Conservation (phyloP, 2,113 vertebrate genomes). For the Erythrocercus mccallii region DNA sequence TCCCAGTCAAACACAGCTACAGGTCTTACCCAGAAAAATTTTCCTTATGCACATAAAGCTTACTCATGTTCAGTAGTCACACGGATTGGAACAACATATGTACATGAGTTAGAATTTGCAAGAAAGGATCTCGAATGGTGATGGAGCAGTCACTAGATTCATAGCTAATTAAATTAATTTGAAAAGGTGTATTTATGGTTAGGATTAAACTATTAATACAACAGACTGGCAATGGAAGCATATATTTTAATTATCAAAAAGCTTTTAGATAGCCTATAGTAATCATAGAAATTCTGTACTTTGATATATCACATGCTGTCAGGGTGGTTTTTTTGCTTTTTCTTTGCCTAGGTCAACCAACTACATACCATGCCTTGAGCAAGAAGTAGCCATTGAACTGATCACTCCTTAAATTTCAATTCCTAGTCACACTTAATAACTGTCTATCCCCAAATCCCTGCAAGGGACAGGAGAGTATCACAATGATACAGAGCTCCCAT, state of each 20-base stretch:
- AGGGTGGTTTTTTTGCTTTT: conserved; percentile 24
- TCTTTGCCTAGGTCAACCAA: conserved; percentile 42
- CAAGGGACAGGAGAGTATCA: conserved; percentile 26
- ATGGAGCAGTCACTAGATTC: neutral
- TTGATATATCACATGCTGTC: neutral
- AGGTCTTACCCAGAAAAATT: neutral
- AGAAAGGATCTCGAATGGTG: neutral
- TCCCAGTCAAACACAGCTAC: neutral
- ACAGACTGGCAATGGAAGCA: neutral
- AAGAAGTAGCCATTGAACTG: conserved; percentile 47
- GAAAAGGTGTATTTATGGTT: neutral
- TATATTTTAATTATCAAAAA: neutral
- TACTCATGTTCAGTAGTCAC: neutral
- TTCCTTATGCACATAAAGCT: neutral
- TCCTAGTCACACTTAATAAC: conserved; percentile 64
- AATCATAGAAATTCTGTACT: neutral
- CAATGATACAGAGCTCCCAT: conserved; percentile 13
- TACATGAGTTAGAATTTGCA: neutral
- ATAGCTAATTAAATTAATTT: neutral
- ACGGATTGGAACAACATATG: neutral
- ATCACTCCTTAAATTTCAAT: conserved; percentile 55
- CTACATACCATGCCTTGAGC: conserved; percentile 35
- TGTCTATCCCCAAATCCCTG: conserved; percentile 34
- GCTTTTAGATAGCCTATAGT: neutral
- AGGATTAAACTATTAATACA: neutral